phyloP scores from a whole-genome alignment of 2,888 invertebrate genomes.

The Iselma pallidipennis region DNA sequence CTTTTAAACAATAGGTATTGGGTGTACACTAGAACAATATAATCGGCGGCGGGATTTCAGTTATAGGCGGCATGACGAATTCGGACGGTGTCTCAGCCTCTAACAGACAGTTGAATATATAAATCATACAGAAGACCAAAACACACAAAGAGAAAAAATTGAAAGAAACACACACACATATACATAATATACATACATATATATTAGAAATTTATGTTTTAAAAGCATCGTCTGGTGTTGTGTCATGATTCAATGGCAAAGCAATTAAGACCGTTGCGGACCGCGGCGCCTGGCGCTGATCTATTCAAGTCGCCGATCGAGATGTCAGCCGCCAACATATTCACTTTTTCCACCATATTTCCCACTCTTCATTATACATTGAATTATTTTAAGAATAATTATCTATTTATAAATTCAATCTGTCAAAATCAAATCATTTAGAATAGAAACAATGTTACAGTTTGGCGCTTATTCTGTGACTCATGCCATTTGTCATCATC shows the following conservation, averaged over 20 bases:
- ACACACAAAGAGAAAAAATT: not conserved
- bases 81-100: not conserved
- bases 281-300: not conserved
- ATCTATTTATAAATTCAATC: not conserved
- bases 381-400: not conserved
- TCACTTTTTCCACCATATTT: not conserved
- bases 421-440: too few species aligned
- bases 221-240: not conserved
- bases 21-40: not conserved
- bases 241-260: not conserved
- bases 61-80: not conserved
- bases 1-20: not conserved
- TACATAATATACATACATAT: too few species aligned
- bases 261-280: not conserved
- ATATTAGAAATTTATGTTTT: not conserved
- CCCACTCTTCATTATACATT: not conserved
- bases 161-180: too few species aligned
- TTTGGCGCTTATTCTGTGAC: not conserved
- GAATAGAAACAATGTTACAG: not conserved
- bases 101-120: not conserved
- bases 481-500: slow-evolving; percentile 5
- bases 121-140: not conserved
- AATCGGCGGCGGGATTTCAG: not conserved
- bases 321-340: not conserved
- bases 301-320: not conserved